Percentiles rank a stretch among this genome's conserved stretches.
Conservation (phyloP, 1,140 invertebrate species). For the Pseudomyrmex sp. region DNA sequence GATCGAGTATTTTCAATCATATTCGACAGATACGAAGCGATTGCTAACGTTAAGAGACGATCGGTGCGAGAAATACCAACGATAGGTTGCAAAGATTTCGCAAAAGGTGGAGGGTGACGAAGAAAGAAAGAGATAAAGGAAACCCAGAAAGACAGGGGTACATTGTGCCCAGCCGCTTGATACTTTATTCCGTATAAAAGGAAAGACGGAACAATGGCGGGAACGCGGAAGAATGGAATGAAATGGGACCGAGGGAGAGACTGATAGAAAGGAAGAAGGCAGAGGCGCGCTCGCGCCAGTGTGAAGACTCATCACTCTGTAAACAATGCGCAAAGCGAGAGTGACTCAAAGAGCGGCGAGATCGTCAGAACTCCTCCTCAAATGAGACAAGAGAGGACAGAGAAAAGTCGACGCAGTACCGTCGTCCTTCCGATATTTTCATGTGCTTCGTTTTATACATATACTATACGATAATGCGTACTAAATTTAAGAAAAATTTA, state of each 20-base stretch:
- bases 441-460: conserved; percentile 56
- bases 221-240: conserved; percentile 83
- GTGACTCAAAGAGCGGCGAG: conserved; percentile 78
- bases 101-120: conserved; percentile 53
- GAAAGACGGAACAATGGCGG: conserved; percentile 82
- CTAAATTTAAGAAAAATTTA: conserved; percentile 38
- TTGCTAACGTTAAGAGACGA: conserved; percentile 36
- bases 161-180: conserved; percentile 83
- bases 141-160: conserved; percentile 78
- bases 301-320: conserved; percentile 84
- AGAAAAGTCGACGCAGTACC: conserved; percentile 60
- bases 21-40: conserved; percentile 62
- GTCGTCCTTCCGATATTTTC: conserved; percentile 69
- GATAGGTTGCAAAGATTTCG: conserved; percentile 69
- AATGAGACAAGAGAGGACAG: conserved; percentile 59
- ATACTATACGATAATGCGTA: conserved; percentile 1
- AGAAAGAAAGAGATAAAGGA: conserved; percentile 77
- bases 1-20: conserved; percentile 28
- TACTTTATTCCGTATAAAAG: conserved; percentile 84
- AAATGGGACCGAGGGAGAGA: conserved; percentile 81
- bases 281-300: conserved; percentile 79
- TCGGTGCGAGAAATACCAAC: conserved; percentile 45
- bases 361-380: conserved; percentile 74
- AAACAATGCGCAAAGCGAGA: conserved; percentile 82
- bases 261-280: conserved; percentile 71